A percentile compares a stretch with the other conserved stretches of the same genome.
These are phyloP conservation scores for Stichodactyla helianthus DNA, from an alignment of 64 coral and sea anemone species.

Conservation along the genomic window DNA sequence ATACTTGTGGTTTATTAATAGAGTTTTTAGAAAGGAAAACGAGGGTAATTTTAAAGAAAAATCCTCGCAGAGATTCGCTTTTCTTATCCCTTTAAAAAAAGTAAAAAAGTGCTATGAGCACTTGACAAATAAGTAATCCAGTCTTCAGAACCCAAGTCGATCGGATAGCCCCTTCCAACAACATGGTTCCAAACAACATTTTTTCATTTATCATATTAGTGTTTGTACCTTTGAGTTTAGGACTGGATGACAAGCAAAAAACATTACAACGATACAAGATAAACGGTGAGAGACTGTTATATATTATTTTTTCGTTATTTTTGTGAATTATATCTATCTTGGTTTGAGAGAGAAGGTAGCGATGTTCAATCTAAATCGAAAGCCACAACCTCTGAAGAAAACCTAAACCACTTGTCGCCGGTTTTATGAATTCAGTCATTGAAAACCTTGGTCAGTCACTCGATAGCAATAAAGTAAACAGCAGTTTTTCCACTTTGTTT, in stretches of 20 bases:
- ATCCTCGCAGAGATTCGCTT: background rate
- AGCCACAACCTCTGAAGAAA: background rate
- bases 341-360: background rate
- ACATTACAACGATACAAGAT: conserved; percentile 15
- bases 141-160: background rate
- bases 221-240: conserved; percentile 18
- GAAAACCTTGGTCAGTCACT: background rate
- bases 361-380: background rate
- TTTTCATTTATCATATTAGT: conserved; percentile 6
- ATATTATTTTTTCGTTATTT: background rate
- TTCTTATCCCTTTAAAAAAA: background rate
- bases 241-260: background rate
- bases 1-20: conserved; percentile 18
- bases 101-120: conserved; percentile 16
- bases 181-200: background rate
- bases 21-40: background rate
- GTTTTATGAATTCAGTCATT: background rate
- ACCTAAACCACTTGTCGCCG: background rate
- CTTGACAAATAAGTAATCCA: background rate
- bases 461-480: background rate
- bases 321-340: background rate
- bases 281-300: background rate
- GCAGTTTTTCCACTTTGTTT: background rate
- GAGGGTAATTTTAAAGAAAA: conserved; percentile 9
- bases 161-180: background rate